These are phyloP conservation scores for Ichneumoninae sp. DNA, from an alignment of 2,888 invertebrate genomes.

Conservation along the genomic window DNA sequence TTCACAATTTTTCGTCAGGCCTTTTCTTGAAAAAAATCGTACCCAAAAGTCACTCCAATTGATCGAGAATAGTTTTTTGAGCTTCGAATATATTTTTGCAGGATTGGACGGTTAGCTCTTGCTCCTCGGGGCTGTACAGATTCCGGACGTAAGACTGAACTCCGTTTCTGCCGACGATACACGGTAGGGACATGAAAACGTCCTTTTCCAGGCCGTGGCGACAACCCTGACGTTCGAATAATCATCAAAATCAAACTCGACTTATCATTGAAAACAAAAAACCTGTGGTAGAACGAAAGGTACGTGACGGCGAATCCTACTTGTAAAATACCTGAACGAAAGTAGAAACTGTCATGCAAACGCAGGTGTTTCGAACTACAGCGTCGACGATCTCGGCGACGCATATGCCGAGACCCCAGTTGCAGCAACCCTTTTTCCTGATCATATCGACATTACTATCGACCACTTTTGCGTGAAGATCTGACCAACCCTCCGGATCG, in stretches of 20 bases:
- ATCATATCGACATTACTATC: constrained; percentile 85
- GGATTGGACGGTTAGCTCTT: constrained; percentile 75
- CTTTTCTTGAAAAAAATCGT: not conserved
- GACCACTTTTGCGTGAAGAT: constrained; percentile 86
- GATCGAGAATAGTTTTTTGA: constrained; percentile 74
- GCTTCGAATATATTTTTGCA: constrained; percentile 78
- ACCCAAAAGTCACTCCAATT: constrained; percentile 70
- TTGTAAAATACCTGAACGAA: constrained; percentile 82
- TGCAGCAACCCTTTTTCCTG: constrained; percentile 85
- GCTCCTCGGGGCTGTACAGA: constrained; percentile 78
- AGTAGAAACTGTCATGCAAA: constrained; percentile 85
- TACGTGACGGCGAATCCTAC: not conserved
- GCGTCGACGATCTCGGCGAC: constrained; percentile 84
- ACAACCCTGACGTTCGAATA: constrained; percentile 74
- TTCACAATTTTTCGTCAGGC: not conserved
- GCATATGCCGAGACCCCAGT: constrained; percentile 86
- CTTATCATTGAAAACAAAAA: not conserved
- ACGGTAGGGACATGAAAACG: constrained; percentile 86
- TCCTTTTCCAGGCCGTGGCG: constrained; percentile 86
- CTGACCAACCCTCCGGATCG: constrained; percentile 85
- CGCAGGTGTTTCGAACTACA: constrained; percentile 84
- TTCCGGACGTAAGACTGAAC: constrained; percentile 79
- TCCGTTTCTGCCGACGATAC: constrained; percentile 83
- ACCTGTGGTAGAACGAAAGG: not conserved
- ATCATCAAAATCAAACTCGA: not conserved